A percentile compares a stretch with the other conserved stretches of the same genome.
These are phyloP conservation scores for Drosophila bunnanda DNA, from an alignment of 2,888 invertebrate species.

Conservation along the genomic window DNA sequence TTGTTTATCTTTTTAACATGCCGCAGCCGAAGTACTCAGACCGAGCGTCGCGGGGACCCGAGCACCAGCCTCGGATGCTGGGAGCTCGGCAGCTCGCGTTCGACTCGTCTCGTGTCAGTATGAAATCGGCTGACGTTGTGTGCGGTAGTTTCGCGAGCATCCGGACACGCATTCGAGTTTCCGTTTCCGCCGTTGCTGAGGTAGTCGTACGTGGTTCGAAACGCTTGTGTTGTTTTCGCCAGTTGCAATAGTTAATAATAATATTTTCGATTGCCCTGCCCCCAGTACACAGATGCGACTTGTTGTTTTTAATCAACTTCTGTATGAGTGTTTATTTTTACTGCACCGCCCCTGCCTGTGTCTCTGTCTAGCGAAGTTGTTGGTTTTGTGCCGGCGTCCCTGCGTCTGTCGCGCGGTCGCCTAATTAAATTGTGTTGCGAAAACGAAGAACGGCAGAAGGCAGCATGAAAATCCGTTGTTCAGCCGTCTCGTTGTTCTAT, in stretches of 20 bases:
- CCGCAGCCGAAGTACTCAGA: slow-evolving; percentile 29
- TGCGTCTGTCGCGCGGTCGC: slow-evolving; percentile 42
- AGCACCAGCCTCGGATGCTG: slow-evolving; percentile 19
- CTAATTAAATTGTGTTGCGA: slow-evolving; percentile 64
- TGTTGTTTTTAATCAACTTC: slow-evolving; percentile 48
- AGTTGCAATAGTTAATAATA: slow-evolving; percentile 50
- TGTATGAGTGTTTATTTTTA: slow-evolving; percentile 36
- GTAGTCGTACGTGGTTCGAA: slow-evolving; percentile 38
- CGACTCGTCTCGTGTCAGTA: slow-evolving; percentile 54
- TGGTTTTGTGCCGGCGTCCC: slow-evolving; percentile 51
- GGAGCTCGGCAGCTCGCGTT: background rate
- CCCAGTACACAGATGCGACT: slow-evolving; percentile 39
- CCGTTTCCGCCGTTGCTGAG: slow-evolving; percentile 6
- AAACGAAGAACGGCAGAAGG: slow-evolving; percentile 18
- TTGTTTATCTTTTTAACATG: slow-evolving; percentile 65
- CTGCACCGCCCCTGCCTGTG: slow-evolving; percentile 2
- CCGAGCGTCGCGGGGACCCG: background rate
- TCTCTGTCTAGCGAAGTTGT: slow-evolving; percentile 2
- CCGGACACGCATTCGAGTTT: slow-evolving; percentile 1
- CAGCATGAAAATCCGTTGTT: slow-evolving; percentile 54
- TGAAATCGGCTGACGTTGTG: slow-evolving; percentile 65
- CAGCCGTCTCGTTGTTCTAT: slow-evolving; percentile 53
- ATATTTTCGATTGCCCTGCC: slow-evolving; percentile 53
- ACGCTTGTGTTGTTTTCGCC: slow-evolving; percentile 49
- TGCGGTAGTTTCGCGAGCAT: slow-evolving; percentile 35